Conservation (phyloP, 2,797 vertebrate genomes). For the Rhynchotus rufescens region DNA sequence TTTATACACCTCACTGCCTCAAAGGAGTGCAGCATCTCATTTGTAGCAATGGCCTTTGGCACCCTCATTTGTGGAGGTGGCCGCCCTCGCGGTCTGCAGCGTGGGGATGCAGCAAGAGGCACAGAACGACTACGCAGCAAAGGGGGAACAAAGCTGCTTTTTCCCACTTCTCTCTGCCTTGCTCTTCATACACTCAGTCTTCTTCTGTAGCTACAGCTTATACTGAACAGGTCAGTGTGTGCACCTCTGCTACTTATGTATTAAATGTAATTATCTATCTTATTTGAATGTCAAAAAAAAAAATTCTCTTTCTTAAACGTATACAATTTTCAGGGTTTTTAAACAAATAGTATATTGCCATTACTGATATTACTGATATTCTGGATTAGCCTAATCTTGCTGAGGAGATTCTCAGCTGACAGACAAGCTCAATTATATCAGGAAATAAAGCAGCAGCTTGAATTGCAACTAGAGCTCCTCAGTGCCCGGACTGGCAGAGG, state of each 20-base stretch:
- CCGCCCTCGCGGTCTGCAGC: background rate
- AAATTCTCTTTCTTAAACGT: background rate
- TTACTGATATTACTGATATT: background rate
- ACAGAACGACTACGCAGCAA: background rate
- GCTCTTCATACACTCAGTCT: background rate
- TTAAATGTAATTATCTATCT: background rate
- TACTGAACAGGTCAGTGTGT: background rate
- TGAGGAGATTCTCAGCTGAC: background rate
- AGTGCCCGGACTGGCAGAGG: background rate
- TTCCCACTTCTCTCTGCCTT: background rate
- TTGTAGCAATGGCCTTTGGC: background rate
- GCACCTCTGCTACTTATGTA: background rate
- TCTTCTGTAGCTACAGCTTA: background rate
- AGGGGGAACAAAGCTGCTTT: background rate
- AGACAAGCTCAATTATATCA: background rate
- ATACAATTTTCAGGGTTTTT: background rate
- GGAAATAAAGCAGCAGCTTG: background rate
- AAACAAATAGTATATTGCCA: background rate
- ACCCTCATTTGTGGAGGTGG: background rate
- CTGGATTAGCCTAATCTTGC: background rate
- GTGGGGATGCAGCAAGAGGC: background rate
- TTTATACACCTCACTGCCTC: background rate
- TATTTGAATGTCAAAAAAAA: background rate
- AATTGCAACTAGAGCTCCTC: background rate
- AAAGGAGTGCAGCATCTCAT: background rate